Evolutionary conservation across 2,113 vertebrate species (phyloP).

Genomic region (Chinchilla lanigera): DNA sequence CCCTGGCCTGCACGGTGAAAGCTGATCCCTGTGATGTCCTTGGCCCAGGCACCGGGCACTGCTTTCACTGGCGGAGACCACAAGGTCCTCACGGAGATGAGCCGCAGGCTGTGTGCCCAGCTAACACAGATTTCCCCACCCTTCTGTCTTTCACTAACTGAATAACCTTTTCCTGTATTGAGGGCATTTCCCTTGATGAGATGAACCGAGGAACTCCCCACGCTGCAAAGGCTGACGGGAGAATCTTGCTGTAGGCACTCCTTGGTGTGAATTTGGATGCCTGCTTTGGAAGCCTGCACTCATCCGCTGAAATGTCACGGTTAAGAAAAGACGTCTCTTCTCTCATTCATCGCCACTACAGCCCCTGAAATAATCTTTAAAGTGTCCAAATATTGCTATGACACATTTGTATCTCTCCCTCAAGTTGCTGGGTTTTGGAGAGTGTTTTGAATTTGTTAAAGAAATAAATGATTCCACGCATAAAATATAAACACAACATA

Average conservation of each 20-base stretch:
- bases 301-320: conserved; percentile 38
- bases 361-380: conserved; percentile 37
- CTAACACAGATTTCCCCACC: background rate
- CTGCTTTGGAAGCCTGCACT: conserved; percentile 23
- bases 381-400: conserved; percentile 43
- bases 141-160: background rate
- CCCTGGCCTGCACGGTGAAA: conserved; percentile 9
- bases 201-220: conserved; percentile 28
- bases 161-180: background rate
- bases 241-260: background rate
- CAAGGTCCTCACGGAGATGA: background rate
- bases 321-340: conserved; percentile 50
- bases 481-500: conserved; percentile 36
- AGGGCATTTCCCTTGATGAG: background rate
- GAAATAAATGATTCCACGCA: conserved; percentile 14
- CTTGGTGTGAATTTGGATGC: background rate
- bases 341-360: background rate
- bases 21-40: background rate
- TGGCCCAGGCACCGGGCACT: background rate
- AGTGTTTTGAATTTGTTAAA: conserved; percentile 14
- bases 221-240: background rate
- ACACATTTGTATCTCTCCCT: conserved; percentile 28
- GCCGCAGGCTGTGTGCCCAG: background rate
- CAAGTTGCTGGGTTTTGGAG: conserved; percentile 14
- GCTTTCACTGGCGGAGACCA: background rate